Evolutionary conservation across 2,113 vertebrate species (phyloP), one percentile per base, ranked within the genome.

Genomic region (Corvus cornix): DNA sequence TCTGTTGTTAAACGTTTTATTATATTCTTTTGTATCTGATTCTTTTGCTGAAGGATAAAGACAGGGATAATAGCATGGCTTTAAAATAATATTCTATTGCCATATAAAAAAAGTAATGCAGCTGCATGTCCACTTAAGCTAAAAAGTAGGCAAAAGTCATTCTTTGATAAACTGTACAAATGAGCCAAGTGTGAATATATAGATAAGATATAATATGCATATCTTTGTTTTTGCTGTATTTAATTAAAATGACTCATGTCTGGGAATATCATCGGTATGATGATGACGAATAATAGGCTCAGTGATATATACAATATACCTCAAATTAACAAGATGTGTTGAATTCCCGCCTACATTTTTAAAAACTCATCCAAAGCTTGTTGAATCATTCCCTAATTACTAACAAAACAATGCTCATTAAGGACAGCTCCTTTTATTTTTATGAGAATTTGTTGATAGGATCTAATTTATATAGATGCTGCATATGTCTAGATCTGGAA

Each of bases 41-140:
- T 56, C 1, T 75, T 90, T 80, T 92, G 41, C 15, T 69, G 43
- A 76, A 69, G 7, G 4, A 48, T 35, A 31, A 70, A 63, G 24
- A 27, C 15, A 60, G 5, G 1, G 11, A 30, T 63, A 39, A 43
- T 39, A 76, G 1, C 12, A 68, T 0, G 2, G 2, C 4, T 82
- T 81, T 43, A 72, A 82, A 79, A 62, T 27, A 14, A 41, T 27
- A 37, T 72, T 46, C 7, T 55, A 21, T 59, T 52, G 12, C 23
- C 23, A 27, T 16, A 16, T 58, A 23, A 80, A 84, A 73, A 67
- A 21, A 28, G 2, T 16, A 37, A 44, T 1, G 2, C 9, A 76
- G 9, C 3, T 63, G 35, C 6, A 55, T 2, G 17, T 80, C 39
- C 16, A 56, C 6, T 53, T 43, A 49, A 74, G 8, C 9, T 66